Conservation (phyloP, 2,888 invertebrate species). For the Cactoblastis cactorum region DNA sequence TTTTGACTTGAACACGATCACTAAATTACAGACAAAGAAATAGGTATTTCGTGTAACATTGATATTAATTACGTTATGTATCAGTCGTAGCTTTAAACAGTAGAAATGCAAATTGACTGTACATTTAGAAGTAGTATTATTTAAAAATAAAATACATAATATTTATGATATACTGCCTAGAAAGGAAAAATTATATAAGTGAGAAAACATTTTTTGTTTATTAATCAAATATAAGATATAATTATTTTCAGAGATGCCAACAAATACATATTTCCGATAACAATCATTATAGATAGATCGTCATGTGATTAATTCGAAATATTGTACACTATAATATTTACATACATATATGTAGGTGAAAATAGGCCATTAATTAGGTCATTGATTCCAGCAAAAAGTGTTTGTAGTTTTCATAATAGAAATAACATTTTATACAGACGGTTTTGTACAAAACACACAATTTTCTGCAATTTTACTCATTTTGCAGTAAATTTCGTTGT, state of each 20-base stretch:
- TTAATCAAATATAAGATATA: neutral
- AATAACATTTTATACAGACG: no score
- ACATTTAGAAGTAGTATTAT: neutral
- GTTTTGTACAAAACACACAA: no score
- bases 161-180: no score
- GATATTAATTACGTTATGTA: conserved; percentile 63
- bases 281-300: conserved; percentile 33
- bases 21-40: conserved; percentile 77
- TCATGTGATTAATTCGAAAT: conserved; percentile 60
- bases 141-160: no score
- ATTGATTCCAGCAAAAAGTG: neutral
- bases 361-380: conserved; percentile 1
- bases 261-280: neutral
- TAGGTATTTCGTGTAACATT: conserved; percentile 62
- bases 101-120: conserved; percentile 21
- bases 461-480: no score
- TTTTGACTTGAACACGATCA: conserved; percentile 79
- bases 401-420: no score
- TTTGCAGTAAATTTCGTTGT: no score
- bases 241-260: neutral
- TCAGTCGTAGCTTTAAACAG: conserved; percentile 66
- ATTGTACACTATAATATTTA: conserved; percentile 44
- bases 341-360: conserved; percentile 31
- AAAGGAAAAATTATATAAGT: no score
- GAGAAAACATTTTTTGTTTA: neutral